Evolutionary conservation across 2,797 vertebrate species (phyloP).

Genomic region (Acanthurus lineatus): DNA sequence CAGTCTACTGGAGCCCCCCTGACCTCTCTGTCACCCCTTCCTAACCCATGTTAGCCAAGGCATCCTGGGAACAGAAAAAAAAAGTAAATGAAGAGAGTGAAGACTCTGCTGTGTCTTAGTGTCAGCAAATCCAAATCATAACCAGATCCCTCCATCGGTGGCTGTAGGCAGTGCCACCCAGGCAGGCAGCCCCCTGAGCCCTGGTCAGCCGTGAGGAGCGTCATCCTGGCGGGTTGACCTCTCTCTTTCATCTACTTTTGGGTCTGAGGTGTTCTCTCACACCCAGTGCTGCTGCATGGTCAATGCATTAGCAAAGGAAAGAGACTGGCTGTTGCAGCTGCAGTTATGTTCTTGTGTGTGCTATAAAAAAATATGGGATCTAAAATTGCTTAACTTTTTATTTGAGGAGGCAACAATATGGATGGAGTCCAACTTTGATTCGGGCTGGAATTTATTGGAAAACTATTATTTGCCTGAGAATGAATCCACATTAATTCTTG

Average conservation of each 20-base stretch:
- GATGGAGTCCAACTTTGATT: not conserved
- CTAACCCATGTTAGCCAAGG: constrained; percentile 68
- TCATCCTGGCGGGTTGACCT: constrained; percentile 57
- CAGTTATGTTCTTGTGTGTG: not conserved
- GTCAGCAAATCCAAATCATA: constrained; percentile 82
- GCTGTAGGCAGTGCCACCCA: constrained; percentile 79
- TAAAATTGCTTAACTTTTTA: constrained; percentile 1
- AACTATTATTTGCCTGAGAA: not conserved
- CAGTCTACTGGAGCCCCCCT: constrained; percentile 80
- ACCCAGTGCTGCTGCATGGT: constrained; percentile 15
- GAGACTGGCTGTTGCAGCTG: constrained; percentile 4
- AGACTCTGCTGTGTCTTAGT: constrained; percentile 69
- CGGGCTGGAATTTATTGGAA: not conserved
- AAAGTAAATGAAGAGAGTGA: constrained; percentile 43
- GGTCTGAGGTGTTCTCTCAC: constrained; percentile 49
- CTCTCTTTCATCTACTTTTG: constrained; percentile 72
- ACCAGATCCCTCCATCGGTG: constrained; percentile 76
- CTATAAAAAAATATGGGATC: not conserved
- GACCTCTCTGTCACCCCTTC: constrained; percentile 82
- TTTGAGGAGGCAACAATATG: not conserved
- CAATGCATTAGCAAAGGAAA: constrained; percentile 10
- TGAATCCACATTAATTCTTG: not conserved
- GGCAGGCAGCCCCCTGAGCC: constrained; percentile 55
- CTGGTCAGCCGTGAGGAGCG: constrained; percentile 42
- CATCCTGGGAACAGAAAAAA: constrained; percentile 73